Percentiles rank a stretch among this genome's conserved stretches.
Conservation (phyloP, 2,888 invertebrate genomes). For the Caradrina kadenii region DNA sequence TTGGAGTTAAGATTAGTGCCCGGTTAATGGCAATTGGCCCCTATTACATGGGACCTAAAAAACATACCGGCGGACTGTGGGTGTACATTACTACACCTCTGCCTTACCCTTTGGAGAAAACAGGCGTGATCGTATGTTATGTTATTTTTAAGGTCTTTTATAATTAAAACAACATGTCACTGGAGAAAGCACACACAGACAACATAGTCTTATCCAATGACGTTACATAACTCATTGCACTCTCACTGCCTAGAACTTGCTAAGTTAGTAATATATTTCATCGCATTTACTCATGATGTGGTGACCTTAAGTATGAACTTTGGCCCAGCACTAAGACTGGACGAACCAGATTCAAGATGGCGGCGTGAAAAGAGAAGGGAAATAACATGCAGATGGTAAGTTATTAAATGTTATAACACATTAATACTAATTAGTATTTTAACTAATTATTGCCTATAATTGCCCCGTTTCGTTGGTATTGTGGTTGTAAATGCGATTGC, state of each 20-base stretch:
- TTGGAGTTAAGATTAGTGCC: too few species aligned
- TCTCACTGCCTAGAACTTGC: constrained; percentile 17
- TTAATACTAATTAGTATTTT: neutral
- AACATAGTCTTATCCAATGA: constrained; percentile 1
- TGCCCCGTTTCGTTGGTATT: neutral
- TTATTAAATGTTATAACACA: constrained; percentile 12
- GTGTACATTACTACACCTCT: too few species aligned
- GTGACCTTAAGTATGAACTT: constrained; percentile 52
- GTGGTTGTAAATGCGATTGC: too few species aligned
- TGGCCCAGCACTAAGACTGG: constrained; percentile 44
- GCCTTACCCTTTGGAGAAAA: too few species aligned
- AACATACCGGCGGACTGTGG: too few species aligned
- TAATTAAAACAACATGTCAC: neutral
- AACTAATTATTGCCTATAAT: neutral
- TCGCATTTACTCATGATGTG: constrained; percentile 37
- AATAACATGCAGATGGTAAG: neutral
- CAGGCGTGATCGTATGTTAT: too few species aligned
- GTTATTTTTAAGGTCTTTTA: too few species aligned
- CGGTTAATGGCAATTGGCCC: too few species aligned
- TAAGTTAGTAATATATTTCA: constrained; percentile 30
- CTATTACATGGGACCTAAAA: too few species aligned
- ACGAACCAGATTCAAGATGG: constrained; percentile 21
- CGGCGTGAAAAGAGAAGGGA: constrained; percentile 37
- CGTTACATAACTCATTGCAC: constrained; percentile 28
- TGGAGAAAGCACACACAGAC: constrained; percentile 20